Evolutionary conservation across 2,113 vertebrate species (phyloP), one percentile per base, ranked within the genome.

Genomic region (Indri indri): DNA sequence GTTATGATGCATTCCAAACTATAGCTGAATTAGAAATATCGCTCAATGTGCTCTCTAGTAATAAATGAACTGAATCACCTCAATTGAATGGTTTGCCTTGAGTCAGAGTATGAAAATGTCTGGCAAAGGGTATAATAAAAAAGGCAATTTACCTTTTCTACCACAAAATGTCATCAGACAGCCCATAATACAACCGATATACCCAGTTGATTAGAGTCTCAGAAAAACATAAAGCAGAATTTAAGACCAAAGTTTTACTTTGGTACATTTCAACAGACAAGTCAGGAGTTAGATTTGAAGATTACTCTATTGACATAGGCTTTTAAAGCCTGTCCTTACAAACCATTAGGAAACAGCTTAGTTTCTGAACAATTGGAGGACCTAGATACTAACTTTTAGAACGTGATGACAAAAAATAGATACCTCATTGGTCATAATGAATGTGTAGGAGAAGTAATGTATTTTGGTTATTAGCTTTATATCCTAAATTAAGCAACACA

Each of bases 141-240:
- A n/a, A 97, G 73, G 34, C 45, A 95, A 97, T 91, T 95, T 84
- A 81, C 40, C 85, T 82, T 95, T 96, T 86, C 84, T 74, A 88
- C 81, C 52, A 82, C 18, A 97, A 97, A 97, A 97, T 97, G 47
- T 83, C 95, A 97, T 91, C 71, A 90, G 81, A 71, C 32, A 92
- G n/a, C 59, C 37, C 12, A 63, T 92, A 88, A 94, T 59, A 92
- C 71, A 91, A 71, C 65, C 96, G 80, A 98, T 91, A 97, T 87
- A 96, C 40, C 42, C 52, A 80, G 14, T 74, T 96, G 66, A 97
- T 96, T 90, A 94, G 74, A 79, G 57, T 66, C 9, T 23, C 71
- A 96, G 93, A 89, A 95, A 97, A 90, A 94, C 42, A 94, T 74
- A 96, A 80, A 95, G 47, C 12, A 79, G 71, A 86, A 96, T 95